Evolutionary conservation across 2,797 vertebrate species (phyloP).

Genomic region (Sebastes miniatus): DNA sequence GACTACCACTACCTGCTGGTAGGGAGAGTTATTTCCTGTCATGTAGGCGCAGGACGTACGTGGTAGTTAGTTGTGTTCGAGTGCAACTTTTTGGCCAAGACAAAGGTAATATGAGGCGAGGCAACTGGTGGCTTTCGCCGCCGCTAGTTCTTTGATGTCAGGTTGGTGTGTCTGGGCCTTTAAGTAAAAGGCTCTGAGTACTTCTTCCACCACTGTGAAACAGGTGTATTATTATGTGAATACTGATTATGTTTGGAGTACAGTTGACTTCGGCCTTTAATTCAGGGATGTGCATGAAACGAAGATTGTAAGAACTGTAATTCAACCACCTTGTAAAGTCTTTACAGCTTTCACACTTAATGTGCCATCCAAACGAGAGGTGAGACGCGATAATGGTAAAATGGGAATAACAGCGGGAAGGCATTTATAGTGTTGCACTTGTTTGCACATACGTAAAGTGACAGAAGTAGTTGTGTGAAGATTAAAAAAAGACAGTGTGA

Average conservation of each 20-base stretch:
- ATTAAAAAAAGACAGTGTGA: background rate
- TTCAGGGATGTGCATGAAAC: background rate
- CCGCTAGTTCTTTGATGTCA: no score
- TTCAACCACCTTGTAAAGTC: background rate
- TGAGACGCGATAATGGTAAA: background rate
- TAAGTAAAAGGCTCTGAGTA: no score
- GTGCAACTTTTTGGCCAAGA: no score
- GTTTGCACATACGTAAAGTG: background rate
- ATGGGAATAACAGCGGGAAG: background rate
- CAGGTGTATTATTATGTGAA: background rate
- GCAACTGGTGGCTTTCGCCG: no score
- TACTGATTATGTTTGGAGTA: background rate
- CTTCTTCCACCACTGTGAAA: background rate
- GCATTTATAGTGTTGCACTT: background rate
- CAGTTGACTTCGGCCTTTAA: background rate
- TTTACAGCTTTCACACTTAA: background rate
- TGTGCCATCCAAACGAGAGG: background rate
- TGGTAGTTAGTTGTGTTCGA: no score
- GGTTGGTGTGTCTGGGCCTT: no score
- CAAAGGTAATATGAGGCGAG: fast-evolving
- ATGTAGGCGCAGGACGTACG: no score
- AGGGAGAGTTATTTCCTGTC: no score
- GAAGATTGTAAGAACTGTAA: background rate
- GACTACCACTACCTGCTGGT: no score
- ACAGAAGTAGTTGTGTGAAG: background rate